Base-by-base conservation (phyloP, 2,113 vertebrate genomes). In the Donacobius atricapilla region DNA sequence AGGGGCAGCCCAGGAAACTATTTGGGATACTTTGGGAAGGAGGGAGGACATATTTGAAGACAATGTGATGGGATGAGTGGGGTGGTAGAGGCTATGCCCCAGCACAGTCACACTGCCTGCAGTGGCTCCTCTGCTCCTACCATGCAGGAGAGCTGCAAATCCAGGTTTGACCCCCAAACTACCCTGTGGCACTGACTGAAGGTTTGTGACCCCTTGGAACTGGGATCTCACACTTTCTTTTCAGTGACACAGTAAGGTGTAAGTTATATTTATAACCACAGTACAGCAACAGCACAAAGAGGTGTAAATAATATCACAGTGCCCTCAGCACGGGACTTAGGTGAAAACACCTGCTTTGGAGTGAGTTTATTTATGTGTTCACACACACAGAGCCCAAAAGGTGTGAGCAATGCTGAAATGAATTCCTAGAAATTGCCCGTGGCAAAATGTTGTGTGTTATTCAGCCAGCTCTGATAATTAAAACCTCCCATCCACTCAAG, bases 391-490 rank as follows among this genome's bases (percentile, higher is more conserved):
- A 92, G 68, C 82, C 82, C 71, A 81, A 50, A 90, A 94, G 82
- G 78, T 54, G 42, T n/a, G 80, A 94, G 72, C 33, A 65, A 21
- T 6, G 51, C 51, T 81, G 72, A 96, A 90, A 94, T 75, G 68
- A 92, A 93, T 92, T 81, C 96, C 88, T 94, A 83, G 79, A 89
- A 86, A 84, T 35, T 33, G 28, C 79, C 95, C 2, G 0, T 45
- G 83, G 92, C 79, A 92, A 93, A 93, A 73, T 20, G 30, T 33
- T 73, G n/a, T 73, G 35, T 63, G 72, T 24, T 84, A 64, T 30
- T 89, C 83, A 87, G 88, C 88, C 94, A 92, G 69, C 83, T 68
- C 76, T 75, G 83, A 60, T 90, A 93, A 96, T 83, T 92, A 92
- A 90, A 96, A 60, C 64, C 66, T 83, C 69, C 45, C 70, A 94